A percentile compares a stretch with the other conserved stretches of the same genome.
Conservation (phyloP, 92 coral and sea anemone genomes). For the Siderastrea radians region DNA sequence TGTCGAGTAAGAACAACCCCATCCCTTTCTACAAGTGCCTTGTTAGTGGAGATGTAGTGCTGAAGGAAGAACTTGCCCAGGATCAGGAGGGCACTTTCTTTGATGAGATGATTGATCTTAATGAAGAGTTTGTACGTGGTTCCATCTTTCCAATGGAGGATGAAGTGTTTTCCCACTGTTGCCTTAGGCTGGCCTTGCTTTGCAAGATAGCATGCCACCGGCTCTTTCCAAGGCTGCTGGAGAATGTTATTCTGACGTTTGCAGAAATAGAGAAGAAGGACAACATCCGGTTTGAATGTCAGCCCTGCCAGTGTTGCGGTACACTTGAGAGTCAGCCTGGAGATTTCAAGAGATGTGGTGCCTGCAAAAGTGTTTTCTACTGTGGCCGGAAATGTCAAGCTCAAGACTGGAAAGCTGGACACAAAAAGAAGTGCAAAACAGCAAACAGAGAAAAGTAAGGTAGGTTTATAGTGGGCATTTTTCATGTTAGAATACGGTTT, state of each 20-base stretch:
- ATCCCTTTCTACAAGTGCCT: constrained; percentile 43
- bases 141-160: constrained; percentile 3
- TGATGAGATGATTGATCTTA: constrained; percentile 34
- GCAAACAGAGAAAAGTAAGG: not conserved
- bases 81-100: constrained; percentile 32
- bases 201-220: constrained; percentile 41
- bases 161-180: constrained; percentile 20
- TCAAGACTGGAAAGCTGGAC: constrained; percentile 57
- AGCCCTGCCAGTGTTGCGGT: constrained; percentile 35
- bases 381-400: constrained; percentile 55
- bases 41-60: constrained; percentile 17
- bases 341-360: constrained; percentile 49
- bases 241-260: constrained; percentile 11
- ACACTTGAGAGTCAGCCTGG: constrained; percentile 39
- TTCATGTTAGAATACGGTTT: not conserved
- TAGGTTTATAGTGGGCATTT: not conserved
- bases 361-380: constrained; percentile 50
- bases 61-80: constrained; percentile 2
- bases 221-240: constrained; percentile 17
- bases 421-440: constrained; percentile 41
- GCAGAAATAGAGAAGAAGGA: constrained; percentile 37
- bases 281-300: constrained; percentile 32
- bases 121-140: constrained; percentile 34
- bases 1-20: constrained; percentile 42
- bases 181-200: constrained; percentile 28